Evolutionary conservation across 2,797 vertebrate genomes (phyloP).

Genomic region (Syngnathus acus): DNA sequence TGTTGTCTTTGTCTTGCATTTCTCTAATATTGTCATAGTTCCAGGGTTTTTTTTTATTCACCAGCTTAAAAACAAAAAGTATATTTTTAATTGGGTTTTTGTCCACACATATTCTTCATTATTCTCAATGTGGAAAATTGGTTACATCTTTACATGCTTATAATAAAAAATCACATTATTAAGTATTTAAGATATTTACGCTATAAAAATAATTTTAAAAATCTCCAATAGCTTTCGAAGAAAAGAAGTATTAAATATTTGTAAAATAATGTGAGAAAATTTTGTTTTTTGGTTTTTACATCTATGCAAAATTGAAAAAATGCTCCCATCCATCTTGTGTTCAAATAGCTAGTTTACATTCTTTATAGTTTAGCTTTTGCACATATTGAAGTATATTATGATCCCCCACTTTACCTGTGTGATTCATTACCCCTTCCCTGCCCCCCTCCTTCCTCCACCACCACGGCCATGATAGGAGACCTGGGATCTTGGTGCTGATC

Average conservation of each 20-base stretch:
- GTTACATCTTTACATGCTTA: no score
- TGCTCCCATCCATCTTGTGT: background rate
- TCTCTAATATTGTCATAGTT: background rate
- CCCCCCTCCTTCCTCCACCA: background rate
- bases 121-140: no score
- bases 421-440: background rate
- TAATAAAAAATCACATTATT: no score
- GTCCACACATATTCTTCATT: no score
- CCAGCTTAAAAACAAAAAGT: background rate
- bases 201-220: background rate
- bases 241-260: background rate
- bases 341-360: background rate
- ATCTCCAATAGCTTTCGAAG: background rate
- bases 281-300: background rate
- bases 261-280: background rate
- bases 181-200: no score
- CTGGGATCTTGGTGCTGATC: conserved; percentile 94
- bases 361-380: background rate
- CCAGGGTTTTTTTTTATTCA: background rate
- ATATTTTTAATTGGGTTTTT: no score
- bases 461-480: conserved; percentile 74
- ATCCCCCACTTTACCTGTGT: background rate
- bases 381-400: background rate
- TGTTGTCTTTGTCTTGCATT: background rate
- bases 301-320: background rate